Evolutionary conservation across 2,888 invertebrate genomes (phyloP).

Genomic region (Andrena hattorfiana): DNA sequence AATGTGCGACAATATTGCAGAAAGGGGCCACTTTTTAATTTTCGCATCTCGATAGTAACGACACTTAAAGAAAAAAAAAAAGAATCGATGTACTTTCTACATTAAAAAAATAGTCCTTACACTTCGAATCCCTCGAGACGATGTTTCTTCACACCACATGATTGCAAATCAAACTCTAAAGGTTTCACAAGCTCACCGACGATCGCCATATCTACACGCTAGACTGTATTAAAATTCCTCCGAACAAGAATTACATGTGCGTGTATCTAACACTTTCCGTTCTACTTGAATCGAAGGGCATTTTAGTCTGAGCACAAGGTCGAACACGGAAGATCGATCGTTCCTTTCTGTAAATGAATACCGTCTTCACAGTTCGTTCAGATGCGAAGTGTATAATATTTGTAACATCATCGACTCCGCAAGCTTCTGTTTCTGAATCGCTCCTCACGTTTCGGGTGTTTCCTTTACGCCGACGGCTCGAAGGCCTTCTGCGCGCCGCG

Average conservation of each 20-base stretch:
- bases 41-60: slow-evolving; percentile 24
- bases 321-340: slow-evolving; percentile 27
- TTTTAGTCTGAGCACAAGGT: slow-evolving; percentile 43
- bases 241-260: slow-evolving; percentile 18
- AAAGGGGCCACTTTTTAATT: slow-evolving; percentile 51
- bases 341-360: slow-evolving; percentile 50
- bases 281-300: slow-evolving; percentile 29
- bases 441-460: slow-evolving; percentile 22
- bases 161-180: slow-evolving; percentile 43
- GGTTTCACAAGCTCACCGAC: slow-evolving; percentile 33
- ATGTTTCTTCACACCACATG: slow-evolving; percentile 7
- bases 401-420: slow-evolving; percentile 16
- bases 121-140: slow-evolving; percentile 1
- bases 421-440: slow-evolving; percentile 20
- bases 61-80: background rate
- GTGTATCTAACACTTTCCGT: slow-evolving; percentile 26
- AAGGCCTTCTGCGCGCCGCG: background rate
- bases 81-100: slow-evolving; percentile 2
- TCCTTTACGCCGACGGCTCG: slow-evolving; percentile 25
- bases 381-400: slow-evolving; percentile 18
- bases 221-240: slow-evolving; percentile 28
- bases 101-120: background rate
- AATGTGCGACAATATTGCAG: slow-evolving; percentile 53
- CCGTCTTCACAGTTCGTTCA: slow-evolving; percentile 32
- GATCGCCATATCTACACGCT: slow-evolving; percentile 40